phyloP scores from a whole-genome alignment of 1,140 invertebrate species.

The Drosophila sulfurigaster region DNA sequence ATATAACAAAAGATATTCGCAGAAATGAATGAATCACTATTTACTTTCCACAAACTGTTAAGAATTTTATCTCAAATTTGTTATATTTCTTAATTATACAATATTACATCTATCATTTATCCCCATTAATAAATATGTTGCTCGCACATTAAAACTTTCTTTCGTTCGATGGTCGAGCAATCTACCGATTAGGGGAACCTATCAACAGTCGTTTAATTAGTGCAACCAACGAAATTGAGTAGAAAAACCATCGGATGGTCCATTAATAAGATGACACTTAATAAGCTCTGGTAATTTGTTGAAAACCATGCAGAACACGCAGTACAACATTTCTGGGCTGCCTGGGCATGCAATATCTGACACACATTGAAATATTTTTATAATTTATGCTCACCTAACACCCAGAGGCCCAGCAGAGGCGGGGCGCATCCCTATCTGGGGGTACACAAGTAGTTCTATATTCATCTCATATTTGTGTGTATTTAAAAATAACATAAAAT shows the following conservation, averaged over 20 bases:
- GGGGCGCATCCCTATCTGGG: constrained; percentile 16
- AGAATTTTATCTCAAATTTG: neutral
- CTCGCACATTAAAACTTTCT: neutral
- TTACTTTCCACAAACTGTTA: too few species aligned
- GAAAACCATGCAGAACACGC: constrained; percentile 54
- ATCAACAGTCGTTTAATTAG: constrained; percentile 61
- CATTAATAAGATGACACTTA: constrained; percentile 71
- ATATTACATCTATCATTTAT: neutral
- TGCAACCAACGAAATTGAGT: constrained; percentile 18
- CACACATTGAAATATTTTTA: constrained; percentile 80
- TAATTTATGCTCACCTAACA: constrained; percentile 77
- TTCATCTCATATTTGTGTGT: constrained; percentile 40
- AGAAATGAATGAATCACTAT: too few species aligned
- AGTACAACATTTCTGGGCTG: constrained; percentile 68
- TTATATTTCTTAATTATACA: neutral
- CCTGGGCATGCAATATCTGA: constrained; percentile 71
- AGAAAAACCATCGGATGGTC: constrained; percentile 35
- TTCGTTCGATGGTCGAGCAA: constrained; percentile 11
- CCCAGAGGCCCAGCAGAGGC: neutral
- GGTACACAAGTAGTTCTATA: constrained; percentile 5
- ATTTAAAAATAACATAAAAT: constrained; percentile 70
- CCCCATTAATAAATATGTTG: constrained; percentile 8
- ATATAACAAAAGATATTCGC: too few species aligned
- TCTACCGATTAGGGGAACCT: constrained; percentile 24
- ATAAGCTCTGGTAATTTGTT: constrained; percentile 74